Percentiles rank a stretch among this genome's conserved stretches.
Conservation (phyloP, 2,888 invertebrate species). For the Julus scandinavius region DNA sequence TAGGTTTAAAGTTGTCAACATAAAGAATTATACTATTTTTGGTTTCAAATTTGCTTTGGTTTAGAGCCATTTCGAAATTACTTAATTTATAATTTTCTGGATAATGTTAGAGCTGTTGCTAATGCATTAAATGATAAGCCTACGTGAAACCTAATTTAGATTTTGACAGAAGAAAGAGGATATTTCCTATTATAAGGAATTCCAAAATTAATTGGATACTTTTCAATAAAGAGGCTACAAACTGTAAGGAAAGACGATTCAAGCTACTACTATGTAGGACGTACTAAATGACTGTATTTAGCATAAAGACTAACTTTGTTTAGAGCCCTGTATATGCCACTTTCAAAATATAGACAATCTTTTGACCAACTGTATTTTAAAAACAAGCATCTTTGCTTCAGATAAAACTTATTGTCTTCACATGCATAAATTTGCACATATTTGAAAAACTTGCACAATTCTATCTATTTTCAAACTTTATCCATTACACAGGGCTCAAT, state of each 20-base stretch:
- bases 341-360: not conserved
- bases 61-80: not conserved
- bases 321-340: not conserved
- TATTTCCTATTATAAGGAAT: not conserved
- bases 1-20: not conserved
- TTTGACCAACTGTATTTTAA: not conserved
- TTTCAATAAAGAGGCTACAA: not conserved
- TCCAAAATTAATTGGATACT: not conserved
- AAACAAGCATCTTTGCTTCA: no score
- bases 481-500: no score
- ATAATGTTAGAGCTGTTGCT: not conserved
- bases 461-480: no score
- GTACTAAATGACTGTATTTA: not conserved
- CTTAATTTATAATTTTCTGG: not conserved
- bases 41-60: not conserved
- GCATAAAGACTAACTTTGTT: not conserved
- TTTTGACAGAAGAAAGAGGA: not conserved
- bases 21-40: not conserved
- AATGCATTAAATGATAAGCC: no score
- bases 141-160: not conserved
- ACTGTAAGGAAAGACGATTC: no score
- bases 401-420: no score
- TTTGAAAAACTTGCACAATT: no score
- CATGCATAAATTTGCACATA: no score
- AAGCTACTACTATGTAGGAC: no score